phyloP scores from a whole-genome alignment of 2,113 vertebrate genomes.

The Elachura formosa region DNA sequence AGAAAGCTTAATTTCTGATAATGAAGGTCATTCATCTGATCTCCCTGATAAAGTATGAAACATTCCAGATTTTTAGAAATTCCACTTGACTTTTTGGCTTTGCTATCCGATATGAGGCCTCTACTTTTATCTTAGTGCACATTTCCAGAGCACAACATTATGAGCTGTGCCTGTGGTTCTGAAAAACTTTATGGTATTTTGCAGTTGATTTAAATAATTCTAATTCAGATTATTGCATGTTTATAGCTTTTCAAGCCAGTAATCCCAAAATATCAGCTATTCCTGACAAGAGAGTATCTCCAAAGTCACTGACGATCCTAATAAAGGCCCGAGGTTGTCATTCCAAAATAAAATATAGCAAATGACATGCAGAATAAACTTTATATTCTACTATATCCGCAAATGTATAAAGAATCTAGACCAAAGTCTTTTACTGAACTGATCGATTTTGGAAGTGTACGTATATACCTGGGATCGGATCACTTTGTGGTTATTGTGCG shows the following conservation, averaged over 20 bases:
- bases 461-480: not conserved
- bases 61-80: not conserved
- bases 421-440: not conserved
- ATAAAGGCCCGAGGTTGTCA: rapidly evolving
- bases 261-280: not conserved
- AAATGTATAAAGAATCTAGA: not conserved
- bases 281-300: not conserved
- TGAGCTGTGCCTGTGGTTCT: not conserved
- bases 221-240: not conserved
- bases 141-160: not conserved
- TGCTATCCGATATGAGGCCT: not conserved
- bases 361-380: not conserved
- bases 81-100: not conserved
- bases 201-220: not conserved
- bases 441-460: not conserved
- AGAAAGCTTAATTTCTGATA: not conserved
- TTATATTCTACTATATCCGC: not conserved
- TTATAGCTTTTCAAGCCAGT: not conserved
- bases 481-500: not conserved
- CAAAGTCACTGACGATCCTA: not conserved
- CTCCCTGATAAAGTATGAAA: not conserved
- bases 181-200: not conserved
- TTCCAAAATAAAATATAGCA: not conserved
- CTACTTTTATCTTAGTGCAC: not conserved
- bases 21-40: not conserved